Base-by-base conservation (phyloP, 2,888 invertebrate species). In the Liopterus haemorrhoidalis region DNA sequence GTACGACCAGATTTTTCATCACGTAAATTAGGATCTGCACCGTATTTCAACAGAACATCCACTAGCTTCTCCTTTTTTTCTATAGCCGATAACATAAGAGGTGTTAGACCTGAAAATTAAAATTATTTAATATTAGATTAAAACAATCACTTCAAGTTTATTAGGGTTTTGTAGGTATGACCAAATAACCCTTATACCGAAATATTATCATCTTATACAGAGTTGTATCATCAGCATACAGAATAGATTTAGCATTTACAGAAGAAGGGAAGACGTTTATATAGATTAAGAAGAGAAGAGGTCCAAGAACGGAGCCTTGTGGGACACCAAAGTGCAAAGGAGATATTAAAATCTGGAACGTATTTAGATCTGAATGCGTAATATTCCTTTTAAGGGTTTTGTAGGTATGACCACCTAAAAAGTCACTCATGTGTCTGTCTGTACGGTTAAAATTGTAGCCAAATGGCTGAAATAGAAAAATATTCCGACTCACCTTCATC, bases 1-100 rank as follows among this genome's bases (percentile, higher is more conserved):
- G 75, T 73, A 42, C 71, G 63, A 18, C 76, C 76, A 46, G 69
- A 63, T 41, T 65, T 72, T 30, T 70, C 68, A 63, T 69, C 70
- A 16, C 52, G 50, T 1, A 61, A 35, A 54, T 74, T 70, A 0
- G 64, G 54, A 2, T 57, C 42, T 0, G 70, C 67, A 0, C 62
- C 57, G 1, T 59, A 56, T 0, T 63, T 56, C 1, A 69, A 41
- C 2, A 75, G 49, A 0, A 64, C 30, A 8, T 59, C 49, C 0
- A 70, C 72, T 28, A 67, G 67, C 2, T 62, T 60, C 16, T 62
- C 58, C 4, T 55, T 55, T 0, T 68, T 68, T 2, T 62, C 46
- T 24, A 63, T 62, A 32, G 70, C 65, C 1, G 72, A 70, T 20
- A 71, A 20, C 69, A 74, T 74, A 0, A 75, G 57, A 0, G 75